Evolutionary conservation across 1,140 invertebrate genomes (phyloP), one percentile per base, ranked within the genome.

Genomic region (Carcinoscorpius rotundicauda): DNA sequence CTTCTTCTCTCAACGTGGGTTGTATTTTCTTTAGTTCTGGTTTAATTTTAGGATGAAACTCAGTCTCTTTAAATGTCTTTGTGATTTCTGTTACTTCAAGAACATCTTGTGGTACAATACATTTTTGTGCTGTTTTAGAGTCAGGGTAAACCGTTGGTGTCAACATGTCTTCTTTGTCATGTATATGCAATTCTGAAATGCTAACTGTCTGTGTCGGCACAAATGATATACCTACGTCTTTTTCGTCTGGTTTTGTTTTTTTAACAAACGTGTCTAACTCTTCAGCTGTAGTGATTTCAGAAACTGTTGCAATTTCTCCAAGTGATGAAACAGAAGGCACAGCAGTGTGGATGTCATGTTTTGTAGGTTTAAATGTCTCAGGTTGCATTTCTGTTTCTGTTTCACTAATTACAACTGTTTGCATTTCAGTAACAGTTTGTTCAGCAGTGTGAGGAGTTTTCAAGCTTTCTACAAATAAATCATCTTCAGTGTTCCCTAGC

Each of bases 151-250:
- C 29, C 2, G 29, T 29, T 29, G 29, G 29, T 29, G 29, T 29
- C 29, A 29, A 29, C 29, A 29, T 29, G 29, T 29, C 53, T 51
- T 67, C 66, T 6, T 61, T 60, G n/a, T 50, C 5, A 52, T 60
- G 10, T 4, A 10, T 52, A 10, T 60, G 6, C n/a, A 58, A 52
- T 58, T 67, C 63, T 6, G 53, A 52, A 64, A 67, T 53, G 3
- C 51, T 9, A 3, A 67, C 48, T n/a, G 62, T 49, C 9, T 67
- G 62, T 53, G 52, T 64, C 11, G 60, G 64, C 5, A 64, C 63
- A 8, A 67, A 8, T 49, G 29, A 29, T 29, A 29, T 29, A 29
- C 59, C 60, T 51, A 67, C 6, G 9, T 58, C 61, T 50, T 63
- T 60, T 59, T 64, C 55, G 4, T 49, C 50, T 3, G n/a, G 9